Evolutionary conservation across 2,797 vertebrate genomes (phyloP), one percentile per base, ranked within the genome.

Genomic region (Euthynnus affinis): DNA sequence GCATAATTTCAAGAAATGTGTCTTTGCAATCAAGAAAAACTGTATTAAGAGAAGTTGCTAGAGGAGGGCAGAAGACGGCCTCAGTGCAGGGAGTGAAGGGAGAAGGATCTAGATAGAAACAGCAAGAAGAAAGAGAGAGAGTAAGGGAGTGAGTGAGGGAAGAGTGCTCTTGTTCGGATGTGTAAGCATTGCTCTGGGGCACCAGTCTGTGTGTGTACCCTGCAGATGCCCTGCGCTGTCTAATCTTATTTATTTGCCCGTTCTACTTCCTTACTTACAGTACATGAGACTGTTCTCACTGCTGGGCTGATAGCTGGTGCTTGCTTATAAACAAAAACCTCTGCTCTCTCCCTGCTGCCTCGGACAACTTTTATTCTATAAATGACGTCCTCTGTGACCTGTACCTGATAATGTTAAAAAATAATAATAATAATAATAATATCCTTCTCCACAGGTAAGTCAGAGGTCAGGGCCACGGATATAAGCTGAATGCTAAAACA

Each of bases 161-260:
- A 65, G 63, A 56, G 64, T 62, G 74, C 63, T 88, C 81, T 78
- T 40, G 77, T 84, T 84, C 70, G 65, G 77, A 89, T 83, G 80
- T 84, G 82, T 83, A 85, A 85, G 85, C 79, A 61, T 85, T 85
- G 87, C 88, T 90, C 84, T 20, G 49, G 74, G 86, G 84, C 87
- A 84, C 68, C 70, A 72, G 84, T 77, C 69, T 83, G 23, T 85
- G 81, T 78, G 66, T 85, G 87, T 86, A 83, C 71, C 84, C 92
- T 85, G 87, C 81, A 87, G 88, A 91, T 87, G 87, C 88, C 86
- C 87, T 85, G 78, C 56, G 75, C 87, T 88, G 92, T 93, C 90
- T 89, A 81, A 82, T 90, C 89, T 76, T 76, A 91, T 92, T 89
- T 92, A 87, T 90, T 90, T 87, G 70, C 68, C 66, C 34, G 32